Evolutionary conservation across 2,113 vertebrate genomes (phyloP), one percentile per base, ranked within the genome.

Genomic region (Stomatorhinus ivindoensis): DNA sequence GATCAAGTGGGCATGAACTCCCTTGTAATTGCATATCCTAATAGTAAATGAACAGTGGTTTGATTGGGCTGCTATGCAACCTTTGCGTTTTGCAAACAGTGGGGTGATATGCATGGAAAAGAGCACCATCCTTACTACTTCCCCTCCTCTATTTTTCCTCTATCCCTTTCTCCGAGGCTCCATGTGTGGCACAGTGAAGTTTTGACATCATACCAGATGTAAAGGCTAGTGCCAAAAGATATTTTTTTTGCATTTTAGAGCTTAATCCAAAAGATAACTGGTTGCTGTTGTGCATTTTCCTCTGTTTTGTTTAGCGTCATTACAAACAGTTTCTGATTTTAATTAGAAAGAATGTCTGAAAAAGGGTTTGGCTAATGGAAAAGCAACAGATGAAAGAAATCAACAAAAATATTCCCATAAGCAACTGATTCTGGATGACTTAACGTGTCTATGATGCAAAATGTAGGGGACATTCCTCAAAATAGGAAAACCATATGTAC

Each of bases 191-290:
- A 42, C 17, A 2, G 39, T 21, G 76, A 35, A 24, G 42, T 24
- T 82, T 39, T 82, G 31, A 82, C 76, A 82, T 82, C 76, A 82
- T 24, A 82, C 76, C 31, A 44, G 76, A 82, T 82, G 76, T 82
- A 42, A 44, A 44, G 19, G 31, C 19, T 69, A 31, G n/a, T 3
- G 61, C 35, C 76, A 44, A 82, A 44, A 42, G 42, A 82, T 44
- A 82, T 82, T 82, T 19, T 19, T 42, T 39, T 76, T 35, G 13
- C 35, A 42, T 82, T 82, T 82, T 42, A 82, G 19, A 44, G 21
- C 76, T 44, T 21, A 42, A 42, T 82, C 76, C 76, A 42, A 82
- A 42, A 19, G 42, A 44, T 39, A 39, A 42, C 19, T 82, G 42
- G 9, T 82, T 82, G 42, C 42, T 19, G 76, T 82, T 82, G 76